Evolutionary conservation across 2,888 invertebrate genomes (phyloP).

Genomic region (Hydrotaea diabolus): DNA sequence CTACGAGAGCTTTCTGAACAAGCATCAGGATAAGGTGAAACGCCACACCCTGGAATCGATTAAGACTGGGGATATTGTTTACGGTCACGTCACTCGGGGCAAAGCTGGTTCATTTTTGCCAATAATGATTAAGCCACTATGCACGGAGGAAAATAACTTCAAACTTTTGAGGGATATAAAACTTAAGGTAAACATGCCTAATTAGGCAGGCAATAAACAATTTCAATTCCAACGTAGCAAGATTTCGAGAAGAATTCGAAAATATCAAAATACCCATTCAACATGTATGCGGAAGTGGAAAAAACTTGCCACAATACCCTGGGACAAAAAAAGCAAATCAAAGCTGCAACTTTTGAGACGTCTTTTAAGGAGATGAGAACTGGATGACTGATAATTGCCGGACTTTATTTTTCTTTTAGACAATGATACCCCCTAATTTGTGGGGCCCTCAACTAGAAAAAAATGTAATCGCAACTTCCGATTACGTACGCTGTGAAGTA

Average conservation of each 20-base stretch:
- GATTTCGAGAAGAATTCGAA: too few species aligned
- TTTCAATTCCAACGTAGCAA: too few species aligned
- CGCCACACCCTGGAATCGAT: conserved; percentile 88
- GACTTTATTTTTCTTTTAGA: conserved; percentile 64
- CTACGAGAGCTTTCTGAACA: conserved; percentile 88
- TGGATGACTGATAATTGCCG: too few species aligned
- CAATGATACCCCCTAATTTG: conserved; percentile 63
- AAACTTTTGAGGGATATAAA: conserved; percentile 92
- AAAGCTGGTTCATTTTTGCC: conserved; percentile 87
- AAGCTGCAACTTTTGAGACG: too few species aligned
- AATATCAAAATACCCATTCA: too few species aligned
- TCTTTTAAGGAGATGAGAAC: too few species aligned
- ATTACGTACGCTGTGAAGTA: conserved; percentile 93
- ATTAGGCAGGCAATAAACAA: neutral
- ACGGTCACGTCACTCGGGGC: conserved; percentile 85
- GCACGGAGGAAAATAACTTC: conserved; percentile 89
- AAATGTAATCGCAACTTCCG: conserved; percentile 85
- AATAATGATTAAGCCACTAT: conserved; percentile 87
- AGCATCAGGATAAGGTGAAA: conserved; percentile 88
- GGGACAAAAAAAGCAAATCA: neutral
- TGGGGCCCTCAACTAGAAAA: conserved; percentile 48
- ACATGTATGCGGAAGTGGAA: too few species aligned
- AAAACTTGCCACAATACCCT: neutral
- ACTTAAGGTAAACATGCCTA: conserved; percentile 89
- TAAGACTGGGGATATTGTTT: conserved; percentile 89